Base-by-base conservation (phyloP, 2,888 invertebrate genomes). In the Empis livida region DNA sequence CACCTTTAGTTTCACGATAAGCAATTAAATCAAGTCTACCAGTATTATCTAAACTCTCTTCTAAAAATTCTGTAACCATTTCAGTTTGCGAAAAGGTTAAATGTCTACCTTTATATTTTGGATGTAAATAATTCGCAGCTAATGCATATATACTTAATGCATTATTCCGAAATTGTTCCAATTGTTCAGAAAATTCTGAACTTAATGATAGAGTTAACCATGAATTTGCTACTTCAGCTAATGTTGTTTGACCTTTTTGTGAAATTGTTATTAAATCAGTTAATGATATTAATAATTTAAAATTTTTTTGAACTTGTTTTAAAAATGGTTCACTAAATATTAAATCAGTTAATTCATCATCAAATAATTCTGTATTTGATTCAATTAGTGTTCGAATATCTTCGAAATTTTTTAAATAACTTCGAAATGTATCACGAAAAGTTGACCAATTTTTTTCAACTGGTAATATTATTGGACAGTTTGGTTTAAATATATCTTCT, bases 91-190 rank as follows among this genome's bases (percentile, higher is more conserved):
- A 42, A 10, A 13, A 35, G 3, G 43, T 23, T 15, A 48, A 17
- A n/a, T 15, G 15, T 11, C 41, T 31, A 9, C 47, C 47, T 27
- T 44, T 44, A 37, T 44, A 48, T 13, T 31, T 35, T 3, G 47
- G 47, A 44, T 48, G 44, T 38, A 48, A 15, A 16, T 41, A 48
- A 31, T 48, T 44, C 4, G 47, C 47, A 16, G 47, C 31, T 42
- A 48, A 17, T 2, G 47, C 44, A 27, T 35, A 35, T 10, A 41
- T 20, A 5, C 41, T 27, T 10, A 48, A 16, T 16, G 47, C 47
- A 27, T 44, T 37, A 42, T 9, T 27, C 13, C 47, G 40, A 37
- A 20, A 32, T 8, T 10, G 32, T 44, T 48, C 47, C 5, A 48
- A 38, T 2, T 35, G 20, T 20, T 32, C 30, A 6, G 40, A 32